Percentiles rank a stretch among this genome's conserved stretches.
Conservation (phyloP, 2,113 vertebrate species). For the human region DNA sequence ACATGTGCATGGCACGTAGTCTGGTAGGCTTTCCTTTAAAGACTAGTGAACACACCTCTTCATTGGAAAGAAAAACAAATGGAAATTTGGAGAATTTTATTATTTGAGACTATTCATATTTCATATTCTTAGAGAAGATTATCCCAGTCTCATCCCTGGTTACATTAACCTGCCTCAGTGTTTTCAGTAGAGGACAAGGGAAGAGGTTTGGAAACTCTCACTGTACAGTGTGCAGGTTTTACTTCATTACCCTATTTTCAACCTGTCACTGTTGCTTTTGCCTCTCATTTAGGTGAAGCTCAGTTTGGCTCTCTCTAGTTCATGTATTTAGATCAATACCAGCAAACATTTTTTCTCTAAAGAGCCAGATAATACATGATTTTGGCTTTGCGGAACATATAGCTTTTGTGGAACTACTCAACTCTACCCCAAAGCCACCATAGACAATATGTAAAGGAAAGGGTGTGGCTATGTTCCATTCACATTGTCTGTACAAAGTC, state of each 20-base stretch:
- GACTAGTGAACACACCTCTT: background rate
- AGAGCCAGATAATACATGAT: background rate
- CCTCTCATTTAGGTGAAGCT: background rate
- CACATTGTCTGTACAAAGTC: background rate
- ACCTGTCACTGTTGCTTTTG: background rate
- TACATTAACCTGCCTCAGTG: background rate
- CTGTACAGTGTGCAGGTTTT: background rate
- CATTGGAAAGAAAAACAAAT: background rate
- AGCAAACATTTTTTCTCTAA: background rate
- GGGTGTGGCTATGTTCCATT: background rate
- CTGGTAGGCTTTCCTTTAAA: background rate
- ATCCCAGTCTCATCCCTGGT: background rate
- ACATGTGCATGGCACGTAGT: background rate
- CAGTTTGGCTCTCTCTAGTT: background rate
- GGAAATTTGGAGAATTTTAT: background rate
- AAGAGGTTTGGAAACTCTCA: background rate
- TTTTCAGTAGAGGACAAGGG: background rate
- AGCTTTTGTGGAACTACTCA: background rate
- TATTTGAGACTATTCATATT: background rate
- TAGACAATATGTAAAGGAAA: background rate
- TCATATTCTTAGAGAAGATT: background rate
- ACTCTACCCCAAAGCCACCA: background rate
- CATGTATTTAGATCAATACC: background rate
- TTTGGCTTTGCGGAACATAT: background rate
- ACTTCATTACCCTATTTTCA: background rate